phyloP scores from a whole-genome alignment of 2,797 vertebrate species.

The Eulemur mongoz region DNA sequence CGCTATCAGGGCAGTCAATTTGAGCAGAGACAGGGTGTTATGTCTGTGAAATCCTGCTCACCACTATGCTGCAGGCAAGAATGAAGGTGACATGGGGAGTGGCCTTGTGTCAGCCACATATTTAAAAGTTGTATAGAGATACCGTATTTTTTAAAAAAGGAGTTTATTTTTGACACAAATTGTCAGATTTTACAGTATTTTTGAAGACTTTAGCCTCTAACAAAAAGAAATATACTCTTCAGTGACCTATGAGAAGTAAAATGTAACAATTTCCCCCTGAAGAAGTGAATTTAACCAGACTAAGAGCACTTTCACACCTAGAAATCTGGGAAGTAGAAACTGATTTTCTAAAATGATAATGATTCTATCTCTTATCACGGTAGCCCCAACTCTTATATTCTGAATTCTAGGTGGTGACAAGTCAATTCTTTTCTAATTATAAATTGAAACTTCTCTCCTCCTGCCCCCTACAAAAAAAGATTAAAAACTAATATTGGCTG shows the following conservation, averaged over 20 bases:
- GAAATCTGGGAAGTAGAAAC: not conserved
- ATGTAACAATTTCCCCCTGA: not conserved
- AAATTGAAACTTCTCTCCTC: not conserved
- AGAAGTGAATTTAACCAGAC: not conserved
- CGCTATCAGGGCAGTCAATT: not conserved
- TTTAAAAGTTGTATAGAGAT: conserved; percentile 7
- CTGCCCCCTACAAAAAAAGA: not conserved
- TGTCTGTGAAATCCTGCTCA: not conserved
- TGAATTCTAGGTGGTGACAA: not conserved
- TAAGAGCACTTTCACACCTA: not conserved
- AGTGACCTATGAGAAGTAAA: not conserved
- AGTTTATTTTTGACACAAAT: conserved; percentile 24
- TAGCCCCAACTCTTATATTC: not conserved
- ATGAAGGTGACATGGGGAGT: not conserved
- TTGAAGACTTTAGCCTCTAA: not conserved
- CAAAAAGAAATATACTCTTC: not conserved
- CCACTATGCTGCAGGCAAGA: not conserved
- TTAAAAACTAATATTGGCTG: not conserved
- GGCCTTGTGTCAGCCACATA: not conserved
- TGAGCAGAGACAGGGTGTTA: not conserved
- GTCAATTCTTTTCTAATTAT: not conserved
- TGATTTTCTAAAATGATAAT: not conserved
- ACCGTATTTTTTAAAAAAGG: not conserved
- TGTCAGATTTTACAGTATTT: not conserved
- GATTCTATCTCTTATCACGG: not conserved